Evolutionary conservation across 2,797 vertebrate species (phyloP).

Genomic region (Brachyalestes nurse): DNA sequence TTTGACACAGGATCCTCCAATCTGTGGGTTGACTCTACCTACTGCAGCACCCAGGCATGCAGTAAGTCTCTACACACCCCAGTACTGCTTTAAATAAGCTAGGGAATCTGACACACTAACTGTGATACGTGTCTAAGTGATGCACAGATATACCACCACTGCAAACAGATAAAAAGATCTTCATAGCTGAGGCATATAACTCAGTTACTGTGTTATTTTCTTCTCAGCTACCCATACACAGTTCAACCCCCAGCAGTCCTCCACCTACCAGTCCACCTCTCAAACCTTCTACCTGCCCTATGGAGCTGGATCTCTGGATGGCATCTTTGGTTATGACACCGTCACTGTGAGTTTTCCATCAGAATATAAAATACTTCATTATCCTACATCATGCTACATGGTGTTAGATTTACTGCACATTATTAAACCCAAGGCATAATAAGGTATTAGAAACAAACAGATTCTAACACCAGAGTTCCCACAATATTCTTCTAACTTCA

Average conservation of each 20-base stretch:
- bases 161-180: not conserved
- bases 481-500: not conserved
- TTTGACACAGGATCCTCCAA: constrained; percentile 74
- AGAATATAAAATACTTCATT: not conserved
- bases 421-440: no score
- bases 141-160: not conserved
- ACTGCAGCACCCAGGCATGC: constrained; percentile 77
- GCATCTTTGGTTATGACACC: constrained; percentile 77
- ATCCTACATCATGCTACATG: not conserved
- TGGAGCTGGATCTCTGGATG: constrained; percentile 71
- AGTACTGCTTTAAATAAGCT: not conserved
- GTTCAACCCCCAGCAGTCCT: constrained; percentile 73
- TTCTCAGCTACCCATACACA: constrained; percentile 70
- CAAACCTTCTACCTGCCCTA: constrained; percentile 72
- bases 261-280: constrained; percentile 60
- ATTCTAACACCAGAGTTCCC: not conserved
- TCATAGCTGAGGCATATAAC: not conserved
- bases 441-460: no score
- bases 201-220: constrained; percentile 30
- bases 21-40: constrained; percentile 73
- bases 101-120: not conserved
- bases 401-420: not conserved
- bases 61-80: constrained; percentile 69
- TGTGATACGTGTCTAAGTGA: not conserved
- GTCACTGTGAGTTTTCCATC: constrained; percentile 70